Conservation (phyloP, 2,113 vertebrate species). For the Eurypyga helias region DNA sequence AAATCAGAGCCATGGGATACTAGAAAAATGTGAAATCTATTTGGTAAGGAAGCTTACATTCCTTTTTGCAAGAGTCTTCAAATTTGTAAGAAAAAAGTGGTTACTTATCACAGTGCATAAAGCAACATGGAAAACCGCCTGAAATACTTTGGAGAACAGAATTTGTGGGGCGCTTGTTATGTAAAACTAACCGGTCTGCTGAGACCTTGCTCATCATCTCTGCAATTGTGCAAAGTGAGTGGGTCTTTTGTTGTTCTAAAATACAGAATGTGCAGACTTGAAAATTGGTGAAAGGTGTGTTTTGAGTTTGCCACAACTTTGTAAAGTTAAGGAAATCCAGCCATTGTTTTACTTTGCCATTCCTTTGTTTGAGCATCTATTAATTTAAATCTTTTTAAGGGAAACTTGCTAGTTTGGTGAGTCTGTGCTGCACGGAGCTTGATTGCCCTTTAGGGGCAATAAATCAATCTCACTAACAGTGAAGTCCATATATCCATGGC, state of each 20-base stretch:
- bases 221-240: neutral
- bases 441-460: neutral
- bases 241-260: neutral
- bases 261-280: neutral
- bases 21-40: neutral
- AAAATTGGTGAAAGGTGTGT: neutral
- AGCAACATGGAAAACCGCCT: neutral
- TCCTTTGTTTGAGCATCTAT: rapidly evolving
- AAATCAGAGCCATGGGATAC: neutral
- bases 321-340: neutral
- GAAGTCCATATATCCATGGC: rapidly evolving
- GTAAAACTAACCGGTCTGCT: neutral
- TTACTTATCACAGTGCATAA: neutral
- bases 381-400: neutral
- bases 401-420: neutral
- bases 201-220: neutral
- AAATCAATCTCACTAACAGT: rapidly evolving
- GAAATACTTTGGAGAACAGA: neutral
- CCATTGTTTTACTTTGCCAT: neutral
- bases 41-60: neutral
- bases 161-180: neutral
- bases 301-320: neutral
- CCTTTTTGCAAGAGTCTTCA: neutral
- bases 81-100: neutral
- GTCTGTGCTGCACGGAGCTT: neutral